These are phyloP conservation scores for Callaeas wilsoni DNA, from an alignment of 2,113 vertebrate species.

Conservation along the genomic window DNA sequence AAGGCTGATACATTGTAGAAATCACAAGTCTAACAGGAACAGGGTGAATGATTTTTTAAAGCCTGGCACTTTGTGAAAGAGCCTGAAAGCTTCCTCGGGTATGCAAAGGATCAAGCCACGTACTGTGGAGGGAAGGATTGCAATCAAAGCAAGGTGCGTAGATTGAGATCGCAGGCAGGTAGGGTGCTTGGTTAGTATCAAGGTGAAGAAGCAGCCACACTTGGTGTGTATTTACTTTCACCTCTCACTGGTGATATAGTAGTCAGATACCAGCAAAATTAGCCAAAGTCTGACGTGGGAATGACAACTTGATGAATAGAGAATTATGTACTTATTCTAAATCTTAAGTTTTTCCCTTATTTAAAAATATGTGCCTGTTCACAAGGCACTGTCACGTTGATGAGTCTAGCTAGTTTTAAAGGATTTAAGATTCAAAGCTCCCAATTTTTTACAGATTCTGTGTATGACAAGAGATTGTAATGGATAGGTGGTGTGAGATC, in stretches of 20 bases:
- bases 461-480: background rate
- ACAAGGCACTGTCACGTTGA: background rate
- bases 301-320: constrained; percentile 15
- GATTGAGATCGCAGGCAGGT: background rate
- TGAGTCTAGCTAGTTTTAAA: background rate
- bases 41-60: background rate
- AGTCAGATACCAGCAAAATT: background rate
- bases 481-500: background rate
- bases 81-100: background rate
- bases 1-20: background rate
- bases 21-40: background rate
- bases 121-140: background rate
- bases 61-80: background rate
- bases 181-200: background rate
- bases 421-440: background rate
- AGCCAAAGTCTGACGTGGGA: background rate
- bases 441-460: background rate
- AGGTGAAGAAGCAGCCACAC: background rate
- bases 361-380: background rate
- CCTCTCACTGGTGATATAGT: background rate
- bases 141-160: too few relatives aligned
- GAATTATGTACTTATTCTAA: constrained; percentile 11
- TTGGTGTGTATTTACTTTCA: background rate
- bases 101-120: background rate
- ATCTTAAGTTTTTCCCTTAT: background rate